Percentiles rank a stretch among this genome's conserved stretches.
Evolutionary conservation across 2,113 vertebrate genomes (phyloP).

Genomic region (Dicrurus megarhynchus): DNA sequence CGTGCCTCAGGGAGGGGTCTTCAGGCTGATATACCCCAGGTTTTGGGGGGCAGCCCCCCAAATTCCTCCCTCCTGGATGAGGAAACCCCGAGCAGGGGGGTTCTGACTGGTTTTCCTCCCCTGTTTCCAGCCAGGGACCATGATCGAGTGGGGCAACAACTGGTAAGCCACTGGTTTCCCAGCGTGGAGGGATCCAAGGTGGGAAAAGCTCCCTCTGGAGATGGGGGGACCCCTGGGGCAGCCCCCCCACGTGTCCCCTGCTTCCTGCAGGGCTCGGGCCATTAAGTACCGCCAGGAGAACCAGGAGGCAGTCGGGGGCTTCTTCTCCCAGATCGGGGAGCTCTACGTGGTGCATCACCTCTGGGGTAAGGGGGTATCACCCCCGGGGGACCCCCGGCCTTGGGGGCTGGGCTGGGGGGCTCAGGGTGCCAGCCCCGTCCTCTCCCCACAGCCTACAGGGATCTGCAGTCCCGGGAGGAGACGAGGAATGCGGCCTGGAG

Average conservation of each 20-base stretch:
- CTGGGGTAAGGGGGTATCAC: constrained; percentile 82
- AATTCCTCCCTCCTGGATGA: not conserved
- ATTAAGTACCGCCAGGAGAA: constrained; percentile 92
- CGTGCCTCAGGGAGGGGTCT: accelerated
- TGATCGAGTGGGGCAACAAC: constrained; percentile 98
- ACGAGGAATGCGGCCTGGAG: constrained; percentile 91
- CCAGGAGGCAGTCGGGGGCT: constrained; percentile 92
- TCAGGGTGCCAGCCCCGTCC: not conserved
- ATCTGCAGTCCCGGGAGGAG: constrained; percentile 88
- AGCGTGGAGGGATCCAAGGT: accelerated
- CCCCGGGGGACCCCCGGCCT: accelerated
- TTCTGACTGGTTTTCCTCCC: not conserved
- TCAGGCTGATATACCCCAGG: too few relatives aligned
- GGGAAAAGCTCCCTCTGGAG: not conserved
- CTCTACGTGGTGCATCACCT: constrained; percentile 94
- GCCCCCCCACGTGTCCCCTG: not conserved
- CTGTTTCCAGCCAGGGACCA: constrained; percentile 88
- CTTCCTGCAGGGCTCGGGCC: constrained; percentile 83
- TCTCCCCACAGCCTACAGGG: constrained; percentile 83
- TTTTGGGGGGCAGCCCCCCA: not conserved
- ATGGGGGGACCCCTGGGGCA: accelerated
- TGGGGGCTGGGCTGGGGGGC: not conserved
- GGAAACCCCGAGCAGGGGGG: accelerated
- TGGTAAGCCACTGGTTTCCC: constrained; percentile 77
- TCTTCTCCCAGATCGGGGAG: constrained; percentile 95